Evolutionary conservation across 64 coral and sea anemone species (phyloP).

Genomic region (Pocillopora damicornis): DNA sequence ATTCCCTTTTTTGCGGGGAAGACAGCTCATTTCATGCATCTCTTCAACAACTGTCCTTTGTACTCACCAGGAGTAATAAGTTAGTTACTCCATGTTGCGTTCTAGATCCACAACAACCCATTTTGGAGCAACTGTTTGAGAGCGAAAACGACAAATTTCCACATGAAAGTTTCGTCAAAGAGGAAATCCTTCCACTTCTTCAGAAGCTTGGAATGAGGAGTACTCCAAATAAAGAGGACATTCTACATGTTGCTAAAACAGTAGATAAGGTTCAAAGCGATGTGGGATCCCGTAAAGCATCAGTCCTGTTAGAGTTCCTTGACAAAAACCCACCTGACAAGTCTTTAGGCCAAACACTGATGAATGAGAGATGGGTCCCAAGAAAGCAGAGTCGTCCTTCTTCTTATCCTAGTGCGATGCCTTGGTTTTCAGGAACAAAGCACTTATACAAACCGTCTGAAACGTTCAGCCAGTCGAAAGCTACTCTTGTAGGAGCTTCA

Average conservation of each 20-base stretch:
- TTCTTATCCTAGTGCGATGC: conserved; percentile 36
- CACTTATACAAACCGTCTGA: conserved; percentile 31
- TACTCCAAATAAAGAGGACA: conserved; percentile 9
- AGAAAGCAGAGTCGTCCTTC: conserved; percentile 6
- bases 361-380: conserved; percentile 32
- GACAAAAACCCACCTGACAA: background rate
- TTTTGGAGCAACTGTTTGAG: conserved; percentile 64
- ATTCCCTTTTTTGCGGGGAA: conserved; percentile 32
- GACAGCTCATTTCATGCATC: conserved; percentile 8
- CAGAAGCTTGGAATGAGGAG: conserved; percentile 48
- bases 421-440: conserved; percentile 7
- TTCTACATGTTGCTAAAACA: conserved; percentile 39
- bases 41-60: conserved; percentile 41
- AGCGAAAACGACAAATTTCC: conserved; percentile 55
- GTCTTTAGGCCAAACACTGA: background rate
- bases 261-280: background rate
- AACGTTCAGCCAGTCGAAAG: conserved; percentile 9
- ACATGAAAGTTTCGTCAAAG: conserved; percentile 17
- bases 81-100: conserved; percentile 47
- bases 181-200: conserved; percentile 40
- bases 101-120: conserved; percentile 42
- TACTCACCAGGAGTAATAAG: conserved; percentile 20
- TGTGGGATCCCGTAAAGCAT: conserved; percentile 27
- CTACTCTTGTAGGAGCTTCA: conserved; percentile 48
- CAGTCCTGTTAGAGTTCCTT: conserved; percentile 31